Conservation (phyloP, 2,113 vertebrate genomes). For the Rhinoptilus africanus region DNA sequence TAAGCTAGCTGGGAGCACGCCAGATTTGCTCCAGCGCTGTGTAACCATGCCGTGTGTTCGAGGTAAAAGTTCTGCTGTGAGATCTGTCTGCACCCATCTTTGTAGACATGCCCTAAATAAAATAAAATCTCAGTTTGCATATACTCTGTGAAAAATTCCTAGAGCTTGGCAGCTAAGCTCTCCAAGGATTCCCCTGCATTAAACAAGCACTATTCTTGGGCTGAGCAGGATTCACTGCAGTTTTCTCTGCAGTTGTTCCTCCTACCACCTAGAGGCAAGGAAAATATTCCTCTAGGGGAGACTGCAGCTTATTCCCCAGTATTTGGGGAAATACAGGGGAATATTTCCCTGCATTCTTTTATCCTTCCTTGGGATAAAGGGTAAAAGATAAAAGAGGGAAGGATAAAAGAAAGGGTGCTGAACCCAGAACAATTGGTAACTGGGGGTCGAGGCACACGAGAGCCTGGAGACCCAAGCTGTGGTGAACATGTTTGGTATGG, state of each 20-base stretch:
- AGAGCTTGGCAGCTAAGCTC: not conserved
- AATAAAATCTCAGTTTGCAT: not conserved
- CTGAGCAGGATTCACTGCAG: not conserved
- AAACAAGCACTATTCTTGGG: not conserved
- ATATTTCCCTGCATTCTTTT: too few species aligned
- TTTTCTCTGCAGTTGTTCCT: not conserved
- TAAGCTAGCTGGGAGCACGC: not conserved
- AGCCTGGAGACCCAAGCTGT: not conserved
- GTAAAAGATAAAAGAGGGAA: too few species aligned
- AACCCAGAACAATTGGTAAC: not conserved
- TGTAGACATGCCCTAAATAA: not conserved
- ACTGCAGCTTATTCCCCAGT: not conserved
- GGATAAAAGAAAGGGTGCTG: not conserved
- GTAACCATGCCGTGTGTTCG: not conserved
- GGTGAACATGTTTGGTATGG: accelerated
- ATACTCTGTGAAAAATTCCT: not conserved
- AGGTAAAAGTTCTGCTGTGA: not conserved
- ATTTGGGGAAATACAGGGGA: not conserved
- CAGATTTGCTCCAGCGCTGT: not conserved
- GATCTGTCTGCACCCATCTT: not conserved
- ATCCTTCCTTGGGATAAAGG: too few species aligned
- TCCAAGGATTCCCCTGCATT: not conserved
- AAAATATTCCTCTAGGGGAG: not conserved
- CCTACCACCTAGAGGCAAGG: not conserved
- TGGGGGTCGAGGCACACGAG: not conserved